Base-by-base conservation (phyloP, 2,888 invertebrate species). In the Spilarctia lutea region DNA sequence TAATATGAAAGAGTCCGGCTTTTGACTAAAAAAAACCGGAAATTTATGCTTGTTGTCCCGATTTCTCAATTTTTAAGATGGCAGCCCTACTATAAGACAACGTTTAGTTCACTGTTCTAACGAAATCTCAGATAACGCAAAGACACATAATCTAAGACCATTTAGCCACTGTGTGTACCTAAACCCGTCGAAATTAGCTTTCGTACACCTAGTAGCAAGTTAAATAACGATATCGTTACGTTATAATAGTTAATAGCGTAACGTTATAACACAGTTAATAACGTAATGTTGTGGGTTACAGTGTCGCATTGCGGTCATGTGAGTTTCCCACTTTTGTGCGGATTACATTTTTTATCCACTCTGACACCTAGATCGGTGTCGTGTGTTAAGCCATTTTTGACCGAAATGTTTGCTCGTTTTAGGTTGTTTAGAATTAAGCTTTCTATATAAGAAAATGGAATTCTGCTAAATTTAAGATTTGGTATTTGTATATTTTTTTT, bases 231-330 rank as follows among this genome's bases (percentile, higher is more conserved):
- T 71, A 75, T 76, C 80, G 79, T 74, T 73, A 78, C 80, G 77
- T 80, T 79, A 77, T 74, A 81, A n/a, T 56, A 56, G 52, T 56
- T n/a, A 56, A n/a, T 72, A 75, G 76, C 79, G 79, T 74, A 75
- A 78, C 80, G 77, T 80, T 79, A 77, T 74, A 82, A 63, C 63
- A 81, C 78, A 82, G 84, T 85, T 86, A 87, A 87, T 86, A 87
- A 86, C 84, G 83, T 79, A 77, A 80, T 75, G 60, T 84, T 83
- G 81, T 82, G 77, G 77, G 71, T 75, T 71, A 39, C 81, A 73
- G 79, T 86, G 90, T 88, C 90, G 90, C 89, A 90, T 81, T 89
- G 89, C 90, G 88, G 90, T 84, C 83, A 83, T 79, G 82, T 84
- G 83, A 81, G 81, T 81, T 82, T 78, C 73, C 81, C 83, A 85